These are phyloP conservation scores for Sprattus sprattus DNA, from an alignment of 2,113 vertebrate genomes.

Conservation along the genomic window DNA sequence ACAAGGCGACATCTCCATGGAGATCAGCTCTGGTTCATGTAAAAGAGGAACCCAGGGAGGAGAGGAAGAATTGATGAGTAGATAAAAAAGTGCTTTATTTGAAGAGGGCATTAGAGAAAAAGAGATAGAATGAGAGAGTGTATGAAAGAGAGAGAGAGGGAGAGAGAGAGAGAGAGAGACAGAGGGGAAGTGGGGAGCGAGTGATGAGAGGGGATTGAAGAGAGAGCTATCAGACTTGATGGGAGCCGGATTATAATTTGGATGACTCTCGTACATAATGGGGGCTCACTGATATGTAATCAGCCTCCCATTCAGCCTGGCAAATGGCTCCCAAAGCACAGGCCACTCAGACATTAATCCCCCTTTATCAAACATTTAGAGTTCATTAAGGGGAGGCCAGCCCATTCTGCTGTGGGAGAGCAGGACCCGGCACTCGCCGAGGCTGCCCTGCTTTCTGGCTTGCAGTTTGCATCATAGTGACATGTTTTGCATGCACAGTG, in stretches of 20 bases:
- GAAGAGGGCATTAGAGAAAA: slow-evolving; percentile 40
- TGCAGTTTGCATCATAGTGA: slow-evolving; percentile 39
- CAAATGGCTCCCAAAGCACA: slow-evolving; percentile 45
- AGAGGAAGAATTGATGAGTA: slow-evolving; percentile 33
- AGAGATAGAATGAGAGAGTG: background rate
- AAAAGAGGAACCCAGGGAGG: background rate
- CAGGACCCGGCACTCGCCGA: slow-evolving; percentile 6
- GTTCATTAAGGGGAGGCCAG: slow-evolving; percentile 41
- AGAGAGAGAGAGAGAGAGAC: slow-evolving; percentile 35
- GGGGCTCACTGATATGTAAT: slow-evolving; percentile 54
- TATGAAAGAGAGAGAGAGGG: slow-evolving; percentile 26
- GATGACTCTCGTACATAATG: slow-evolving; percentile 58
- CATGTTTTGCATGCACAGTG: slow-evolving; percentile 22
- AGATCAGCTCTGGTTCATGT: background rate
- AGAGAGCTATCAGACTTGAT: slow-evolving; percentile 52
- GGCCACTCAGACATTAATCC: slow-evolving; percentile 43
- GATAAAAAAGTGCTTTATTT: slow-evolving; percentile 47
- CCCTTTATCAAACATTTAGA: slow-evolving; percentile 44
- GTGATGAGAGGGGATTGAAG: slow-evolving; percentile 46
- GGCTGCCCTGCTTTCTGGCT: background rate
- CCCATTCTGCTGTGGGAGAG: slow-evolving; percentile 26
- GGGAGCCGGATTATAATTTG: slow-evolving; percentile 54
- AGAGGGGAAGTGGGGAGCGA: slow-evolving; percentile 36
- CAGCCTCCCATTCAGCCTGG: slow-evolving; percentile 47
- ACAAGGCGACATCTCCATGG: background rate